A percentile compares a stretch with the other conserved stretches of the same genome.
Conservation (phyloP, 2,113 vertebrate species). For the Pseudolaguvia tuberculata region DNA sequence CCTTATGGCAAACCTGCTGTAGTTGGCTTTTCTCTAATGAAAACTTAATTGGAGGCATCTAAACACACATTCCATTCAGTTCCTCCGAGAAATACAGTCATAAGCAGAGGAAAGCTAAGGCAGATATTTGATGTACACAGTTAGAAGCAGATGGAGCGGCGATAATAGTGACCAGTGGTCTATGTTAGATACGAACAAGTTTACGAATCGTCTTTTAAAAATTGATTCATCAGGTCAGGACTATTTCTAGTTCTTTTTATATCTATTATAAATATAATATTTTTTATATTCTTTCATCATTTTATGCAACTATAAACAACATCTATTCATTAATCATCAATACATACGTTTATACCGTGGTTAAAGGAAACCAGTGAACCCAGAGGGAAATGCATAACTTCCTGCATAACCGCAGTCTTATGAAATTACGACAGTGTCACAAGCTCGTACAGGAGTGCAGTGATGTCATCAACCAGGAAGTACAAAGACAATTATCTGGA, state of each 20-base stretch:
- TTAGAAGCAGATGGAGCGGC: slow-evolving; percentile 1
- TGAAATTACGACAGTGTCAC: too few species aligned
- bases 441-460: too few species aligned
- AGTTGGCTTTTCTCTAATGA: neutral
- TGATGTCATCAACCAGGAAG: too few species aligned
- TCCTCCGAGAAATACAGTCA: neutral
- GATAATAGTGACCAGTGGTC: neutral
- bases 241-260: slow-evolving; percentile 1
- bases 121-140: neutral
- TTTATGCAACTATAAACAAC: slow-evolving; percentile 17
- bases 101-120: neutral
- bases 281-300: too few species aligned
- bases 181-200: slow-evolving; percentile 2
- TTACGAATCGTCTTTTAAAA: neutral
- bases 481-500: too few species aligned
- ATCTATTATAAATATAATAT: too few species aligned
- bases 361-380: neutral
- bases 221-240: slow-evolving; percentile 9
- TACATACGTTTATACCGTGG: neutral
- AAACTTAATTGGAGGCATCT: slow-evolving; percentile 5
- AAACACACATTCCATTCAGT: neutral
- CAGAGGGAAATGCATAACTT: too few species aligned
- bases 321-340: neutral
- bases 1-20: neutral
- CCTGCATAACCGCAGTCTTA: too few species aligned